phyloP scores from a whole-genome alignment of 2,888 invertebrate species.

The Drosophila lacicola region DNA sequence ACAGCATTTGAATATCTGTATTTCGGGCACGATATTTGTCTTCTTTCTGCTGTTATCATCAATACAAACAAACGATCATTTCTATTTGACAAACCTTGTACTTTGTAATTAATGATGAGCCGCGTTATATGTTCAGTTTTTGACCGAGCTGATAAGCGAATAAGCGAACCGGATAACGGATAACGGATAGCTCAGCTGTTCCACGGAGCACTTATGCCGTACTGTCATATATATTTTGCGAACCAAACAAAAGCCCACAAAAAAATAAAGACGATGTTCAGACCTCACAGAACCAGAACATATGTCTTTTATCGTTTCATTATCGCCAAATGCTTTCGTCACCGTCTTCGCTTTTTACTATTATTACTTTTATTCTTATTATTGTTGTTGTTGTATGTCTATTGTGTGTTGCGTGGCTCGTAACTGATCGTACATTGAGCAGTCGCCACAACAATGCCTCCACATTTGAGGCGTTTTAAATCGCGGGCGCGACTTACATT shows the following conservation, averaged over 20 bases:
- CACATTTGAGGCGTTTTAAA: constrained; percentile 58
- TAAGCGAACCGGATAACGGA: constrained; percentile 22
- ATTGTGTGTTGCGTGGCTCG: constrained; percentile 52
- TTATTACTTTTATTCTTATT: constrained; percentile 35
- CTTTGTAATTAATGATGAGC: constrained; percentile 1
- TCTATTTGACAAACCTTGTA: constrained; percentile 18
- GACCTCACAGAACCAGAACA: constrained; percentile 20
- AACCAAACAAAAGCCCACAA: constrained; percentile 15
- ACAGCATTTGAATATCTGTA: constrained; percentile 19
- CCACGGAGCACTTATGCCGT: constrained; percentile 26
- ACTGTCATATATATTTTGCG: constrained; percentile 32
- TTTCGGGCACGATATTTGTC: constrained; percentile 26
- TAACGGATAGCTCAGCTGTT: constrained; percentile 37
- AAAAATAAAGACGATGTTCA: constrained; percentile 1
- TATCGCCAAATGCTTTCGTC: constrained; percentile 76
- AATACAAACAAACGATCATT: constrained; percentile 3
- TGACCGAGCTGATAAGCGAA: constrained; percentile 30
- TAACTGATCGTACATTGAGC: constrained; percentile 58
- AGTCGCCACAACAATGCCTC: constrained; percentile 51
- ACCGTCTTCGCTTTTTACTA: constrained; percentile 54
- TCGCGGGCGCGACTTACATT: constrained; percentile 45
- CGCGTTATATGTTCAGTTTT: constrained; percentile 14
- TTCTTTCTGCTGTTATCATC: constrained; percentile 38
- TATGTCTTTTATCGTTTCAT: constrained; percentile 76
- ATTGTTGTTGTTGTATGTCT: constrained; percentile 41